Evolutionary conservation across 35 echinoderm and acorn worm genomes (phyloP), one percentile per base, ranked within the genome.

Genomic region (Lytechinus pictus): DNA sequence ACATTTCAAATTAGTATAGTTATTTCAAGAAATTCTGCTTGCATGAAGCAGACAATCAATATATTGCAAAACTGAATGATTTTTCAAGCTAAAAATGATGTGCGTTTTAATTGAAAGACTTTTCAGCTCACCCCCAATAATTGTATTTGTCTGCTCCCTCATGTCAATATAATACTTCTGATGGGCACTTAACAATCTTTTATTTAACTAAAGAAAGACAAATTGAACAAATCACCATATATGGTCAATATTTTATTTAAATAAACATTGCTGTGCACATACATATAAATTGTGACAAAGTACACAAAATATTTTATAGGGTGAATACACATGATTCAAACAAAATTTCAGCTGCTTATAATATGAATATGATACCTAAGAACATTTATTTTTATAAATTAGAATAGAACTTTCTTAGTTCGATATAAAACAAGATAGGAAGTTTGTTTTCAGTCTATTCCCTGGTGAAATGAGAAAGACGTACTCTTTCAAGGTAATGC

Each of bases 231-330:
- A 24, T 79, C 66, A 24, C 66, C 66, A 8, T 79, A 60, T 58
- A 71, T n/a, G 66, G 66, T 79, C 19, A 79, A n/a, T 79, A 79
- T 19, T 79, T 79, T 79, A 79, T 79, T 79, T 79, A 79, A 79
- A 79, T 79, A 79, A 79, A 24, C 66, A 79, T 24, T 79, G 66
- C 66, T 79, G 66, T 79, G 66, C 66, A 79, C 16, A 24, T 79
- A 79, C 21, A 24, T 79, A 79, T 24, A 24, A 79, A 79, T 6
- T 24, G 66, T 79, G 66, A 79, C 12, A 79, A 24, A 16, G 19
- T 16, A 79, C 24, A 79, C 66, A 7, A 79, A 79, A 79, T 16
- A 79, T 58, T 58, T 58, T 79, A 79, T 79, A 16, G 66, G n/a
- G 5, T 24, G 66, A n/a, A 79, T 79, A n/a, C 66, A 79, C 16